Percentiles rank a stretch among this genome's conserved stretches.
phyloP scores from a whole-genome alignment of 2,113 vertebrate species.

The Thymallus thymallus region DNA sequence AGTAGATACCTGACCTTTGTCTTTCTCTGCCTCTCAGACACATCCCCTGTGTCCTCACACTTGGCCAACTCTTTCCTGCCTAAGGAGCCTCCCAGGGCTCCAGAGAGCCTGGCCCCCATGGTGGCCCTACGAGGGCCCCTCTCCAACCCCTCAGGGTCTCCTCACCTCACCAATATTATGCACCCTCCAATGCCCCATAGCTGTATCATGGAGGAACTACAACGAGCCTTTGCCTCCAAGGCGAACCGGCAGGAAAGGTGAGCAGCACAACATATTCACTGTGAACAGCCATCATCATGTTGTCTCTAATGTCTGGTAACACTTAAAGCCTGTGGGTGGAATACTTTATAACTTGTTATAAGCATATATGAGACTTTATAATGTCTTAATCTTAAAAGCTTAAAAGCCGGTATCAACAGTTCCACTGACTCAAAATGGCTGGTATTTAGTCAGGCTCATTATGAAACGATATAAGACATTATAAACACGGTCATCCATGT shows the following conservation, averaged over 20 bases:
- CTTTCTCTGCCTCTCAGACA: constrained; percentile 71
- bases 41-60: constrained; percentile 70
- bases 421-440: too few species aligned
- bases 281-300: background rate
- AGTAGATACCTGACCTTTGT: background rate
- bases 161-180: constrained; percentile 84
- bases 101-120: constrained; percentile 66
- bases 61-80: constrained; percentile 77
- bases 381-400: too few species aligned
- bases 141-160: constrained; percentile 83
- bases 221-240: constrained; percentile 93
- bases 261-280: background rate
- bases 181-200: constrained; percentile 92
- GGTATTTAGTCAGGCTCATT: too few species aligned
- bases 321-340: background rate
- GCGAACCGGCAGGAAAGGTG: constrained; percentile 91
- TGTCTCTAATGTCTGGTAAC: background rate
- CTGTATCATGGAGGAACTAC: constrained; percentile 96
- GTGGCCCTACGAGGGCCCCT: constrained; percentile 78
- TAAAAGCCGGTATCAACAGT: too few species aligned
- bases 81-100: constrained; percentile 78
- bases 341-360: too few species aligned
- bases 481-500: too few species aligned
- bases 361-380: too few species aligned
- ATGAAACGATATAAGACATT: too few species aligned